phyloP scores from a whole-genome alignment of 2,888 invertebrate genomes.

The Nowickia ferox region DNA sequence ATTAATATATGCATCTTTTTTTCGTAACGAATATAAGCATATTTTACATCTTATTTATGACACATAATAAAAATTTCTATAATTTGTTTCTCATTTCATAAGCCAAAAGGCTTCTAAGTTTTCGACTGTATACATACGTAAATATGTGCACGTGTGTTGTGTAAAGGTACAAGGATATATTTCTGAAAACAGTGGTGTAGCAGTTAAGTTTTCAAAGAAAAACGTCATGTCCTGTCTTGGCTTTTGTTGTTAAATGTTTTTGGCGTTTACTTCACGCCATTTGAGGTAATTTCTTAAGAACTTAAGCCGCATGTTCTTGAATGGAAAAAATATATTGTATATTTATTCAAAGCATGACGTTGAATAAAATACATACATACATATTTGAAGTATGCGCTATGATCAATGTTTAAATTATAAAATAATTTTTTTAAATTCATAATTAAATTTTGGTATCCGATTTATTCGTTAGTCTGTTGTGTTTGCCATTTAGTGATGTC shows the following conservation, averaged over 20 bases:
- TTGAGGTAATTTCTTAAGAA: conserved; percentile 22
- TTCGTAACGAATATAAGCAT: conserved; percentile 46
- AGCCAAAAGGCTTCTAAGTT: conserved; percentile 20
- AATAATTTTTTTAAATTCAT: not conserved
- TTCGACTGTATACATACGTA: not conserved
- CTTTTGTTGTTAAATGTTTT: not conserved
- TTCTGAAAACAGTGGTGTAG: conserved; percentile 41
- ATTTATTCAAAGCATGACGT: conserved; percentile 15
- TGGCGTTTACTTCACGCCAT: conserved; percentile 14
- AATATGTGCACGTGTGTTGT: not conserved
- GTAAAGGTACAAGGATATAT: conserved; percentile 37
- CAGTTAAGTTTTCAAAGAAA: conserved; percentile 33
- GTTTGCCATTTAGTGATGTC: too few relatives aligned
- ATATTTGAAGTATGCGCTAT: not conserved
- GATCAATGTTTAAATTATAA: not conserved
- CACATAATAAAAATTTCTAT: conserved; percentile 62
- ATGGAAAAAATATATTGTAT: not conserved
- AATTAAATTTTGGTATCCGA: not conserved
- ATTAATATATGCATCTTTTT: conserved; percentile 1
- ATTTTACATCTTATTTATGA: conserved; percentile 68
- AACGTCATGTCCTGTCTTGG: conserved; percentile 22
- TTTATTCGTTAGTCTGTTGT: not conserved
- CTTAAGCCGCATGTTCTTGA: not conserved
- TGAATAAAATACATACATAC: not conserved
- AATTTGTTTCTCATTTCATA: conserved; percentile 33